Base-by-base conservation (phyloP, 2,888 invertebrate species). In the Melanchra persicariae region DNA sequence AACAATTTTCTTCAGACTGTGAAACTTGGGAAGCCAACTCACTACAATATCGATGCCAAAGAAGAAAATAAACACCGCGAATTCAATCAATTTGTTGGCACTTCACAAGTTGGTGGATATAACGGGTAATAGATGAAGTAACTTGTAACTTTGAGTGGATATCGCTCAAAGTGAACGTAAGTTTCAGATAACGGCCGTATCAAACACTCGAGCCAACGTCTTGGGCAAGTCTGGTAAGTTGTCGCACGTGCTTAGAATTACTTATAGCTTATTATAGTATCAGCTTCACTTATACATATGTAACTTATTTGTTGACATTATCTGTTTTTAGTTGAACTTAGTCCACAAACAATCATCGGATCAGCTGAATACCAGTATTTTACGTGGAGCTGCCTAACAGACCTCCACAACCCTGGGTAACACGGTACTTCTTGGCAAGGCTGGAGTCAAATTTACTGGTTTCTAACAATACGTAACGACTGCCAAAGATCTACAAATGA, bases 181-280 rank as follows among this genome's bases (percentile, higher is more conserved):
- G 81, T 80, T 62, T 45, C 8, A 15, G 45, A 40, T 65, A 65
- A 66, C 34, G 54, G 58, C 22, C 45, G 40, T 68, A 67, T 75
- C 30, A 74, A 59, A 75, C 58, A 75, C 61, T 80, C 37, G 2
- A 34, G 57, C 19, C 2, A 40, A 22, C n/a, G 17, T 34, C 1
- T 45, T 45, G 34, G 47, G 17, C 30, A 45, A 74, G 67, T 75
- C 81, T 51, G 58, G 24, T 40, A 67, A 77, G 67, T 75, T 75
- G 52, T 54, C 26, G 62, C 24, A 54, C 73, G 69, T 77, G 79
- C 22, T 40, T 22, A 9, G 75, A 60, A 61, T 74, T 40, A 40
- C 40, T 40, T 40, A 40, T 6, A 51, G 8, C 19, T 30, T 9
- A 40, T 10, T 12, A 1, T 68, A 40, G 15, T 12, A 1, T 68